phyloP scores from a whole-genome alignment of 2,113 vertebrate genomes.

The Carollia perspicillata region DNA sequence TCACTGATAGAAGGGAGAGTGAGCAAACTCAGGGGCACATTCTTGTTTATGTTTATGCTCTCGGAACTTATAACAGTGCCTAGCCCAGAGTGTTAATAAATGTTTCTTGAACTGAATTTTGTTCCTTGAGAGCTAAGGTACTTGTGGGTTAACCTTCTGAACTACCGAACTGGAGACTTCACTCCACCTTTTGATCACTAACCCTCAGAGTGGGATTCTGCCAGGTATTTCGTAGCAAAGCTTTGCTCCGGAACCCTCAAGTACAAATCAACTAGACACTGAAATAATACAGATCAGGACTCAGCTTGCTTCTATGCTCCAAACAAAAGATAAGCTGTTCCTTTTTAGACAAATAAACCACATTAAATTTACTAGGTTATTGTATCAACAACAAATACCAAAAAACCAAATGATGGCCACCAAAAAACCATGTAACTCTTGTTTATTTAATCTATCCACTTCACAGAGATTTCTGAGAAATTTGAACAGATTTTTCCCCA shows the following conservation, averaged over 20 bases:
- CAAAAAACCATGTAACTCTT: constrained; percentile 17
- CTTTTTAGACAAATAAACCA: constrained; percentile 54
- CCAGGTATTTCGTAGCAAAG: constrained; percentile 42
- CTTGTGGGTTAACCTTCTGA: neutral
- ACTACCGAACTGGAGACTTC: neutral
- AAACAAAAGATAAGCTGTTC: constrained; percentile 63
- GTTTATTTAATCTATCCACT: constrained; percentile 47
- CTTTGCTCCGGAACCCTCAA: constrained; percentile 51
- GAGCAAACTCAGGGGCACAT: neutral
- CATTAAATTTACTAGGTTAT: constrained; percentile 24
- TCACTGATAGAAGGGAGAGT: neutral
- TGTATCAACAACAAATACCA: constrained; percentile 50
- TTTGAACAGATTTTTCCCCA: neutral
- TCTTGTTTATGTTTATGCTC: neutral
- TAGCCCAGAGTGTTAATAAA: neutral
- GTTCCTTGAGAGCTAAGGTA: neutral
- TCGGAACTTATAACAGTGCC: neutral
- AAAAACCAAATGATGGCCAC: too few species aligned
- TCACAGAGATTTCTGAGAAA: constrained; percentile 29
- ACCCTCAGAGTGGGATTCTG: neutral
- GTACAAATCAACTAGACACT: constrained; percentile 45
- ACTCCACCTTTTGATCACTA: neutral
- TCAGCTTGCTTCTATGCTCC: constrained; percentile 4
- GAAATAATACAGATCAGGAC: constrained; percentile 41
- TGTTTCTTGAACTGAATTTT: neutral